Evolutionary conservation across 1,140 invertebrate species (phyloP), one percentile per base, ranked within the genome.

Genomic region (Drosophila gunungcola): DNA sequence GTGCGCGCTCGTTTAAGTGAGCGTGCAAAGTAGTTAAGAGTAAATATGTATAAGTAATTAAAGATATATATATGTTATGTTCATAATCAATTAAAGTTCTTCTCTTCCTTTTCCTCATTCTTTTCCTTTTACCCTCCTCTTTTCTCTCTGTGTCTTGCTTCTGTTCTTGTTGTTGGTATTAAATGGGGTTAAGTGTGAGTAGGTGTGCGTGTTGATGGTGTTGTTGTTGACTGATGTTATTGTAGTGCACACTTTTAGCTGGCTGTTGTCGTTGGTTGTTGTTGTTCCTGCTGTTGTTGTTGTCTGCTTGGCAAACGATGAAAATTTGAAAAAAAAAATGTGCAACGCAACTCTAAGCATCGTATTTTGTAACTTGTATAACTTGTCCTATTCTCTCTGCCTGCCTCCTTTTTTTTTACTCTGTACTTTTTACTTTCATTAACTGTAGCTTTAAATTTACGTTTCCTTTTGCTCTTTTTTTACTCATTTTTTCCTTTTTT

Each of bases 261-360:
- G 54, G 29, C 39, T 74, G 49, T 45, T 73, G 72, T 73, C 70
- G 51, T 78, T 68, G 42, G 56, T 43, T 62, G 57, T 48, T 74
- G 49, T 73, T 73, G 38, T 25, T 67, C 34, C 29, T 62, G 48
- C 69, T 70, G 62, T 65, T 80, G 54, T 78, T 70, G 61, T 65
- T 83, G 84, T 89, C 84, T 89, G 84, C 84, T 89, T 89, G 84
- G 84, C 84, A 89, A 89, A 89, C 84, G 84, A 89, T 89, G 85
- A 89, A 89, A 69, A 82, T 79, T 77, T 62, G 36, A 62, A 84
- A 89, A 89, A 89, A 89, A 76, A 86, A 86, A 84, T 89, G 84
- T 89, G 84, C 84, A 89, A 89, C 80, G 84, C 84, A 89, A 89
- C 85, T 88, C 76, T 84, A 89, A 89, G 84, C 84, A 89, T 89